Evolutionary conservation across 2,797 vertebrate genomes (phyloP).

Genomic region (Catamblyrhynchus diadema): DNA sequence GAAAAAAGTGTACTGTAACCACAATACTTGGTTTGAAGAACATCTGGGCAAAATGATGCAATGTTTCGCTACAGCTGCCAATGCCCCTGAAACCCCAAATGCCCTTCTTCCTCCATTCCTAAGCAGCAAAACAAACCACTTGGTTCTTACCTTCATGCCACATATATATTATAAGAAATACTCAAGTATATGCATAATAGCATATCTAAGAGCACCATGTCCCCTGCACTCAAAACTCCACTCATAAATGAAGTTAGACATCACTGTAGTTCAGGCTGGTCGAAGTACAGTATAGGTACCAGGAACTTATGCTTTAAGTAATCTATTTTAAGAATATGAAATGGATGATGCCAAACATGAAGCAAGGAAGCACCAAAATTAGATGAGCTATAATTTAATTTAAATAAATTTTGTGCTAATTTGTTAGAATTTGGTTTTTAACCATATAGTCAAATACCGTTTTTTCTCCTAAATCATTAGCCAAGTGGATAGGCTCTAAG

Average conservation of each 20-base stretch:
- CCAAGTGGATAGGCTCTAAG: not conserved
- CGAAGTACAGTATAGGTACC: fast-evolving
- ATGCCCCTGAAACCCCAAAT: not conserved
- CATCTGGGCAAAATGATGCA: not conserved
- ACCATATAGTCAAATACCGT: not conserved
- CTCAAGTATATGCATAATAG: not conserved
- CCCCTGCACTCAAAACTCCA: not conserved
- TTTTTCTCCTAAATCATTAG: not conserved
- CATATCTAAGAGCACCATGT: not conserved
- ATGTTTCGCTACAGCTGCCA: not conserved
- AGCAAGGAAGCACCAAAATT: not conserved
- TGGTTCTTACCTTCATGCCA: not conserved
- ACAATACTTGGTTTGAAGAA: not conserved
- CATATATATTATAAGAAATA: not conserved
- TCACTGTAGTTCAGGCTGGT: not conserved
- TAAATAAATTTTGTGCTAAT: not conserved
- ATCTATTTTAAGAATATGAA: not conserved
- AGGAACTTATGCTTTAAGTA: not conserved
- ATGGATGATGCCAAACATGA: not conserved
- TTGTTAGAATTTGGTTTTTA: not conserved
- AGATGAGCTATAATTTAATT: not conserved
- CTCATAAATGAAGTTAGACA: not conserved
- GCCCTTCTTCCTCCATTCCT: not conserved
- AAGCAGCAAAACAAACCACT: not conserved
- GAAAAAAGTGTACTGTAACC: not conserved